Percentiles rank a stretch among this genome's conserved stretches.
Evolutionary conservation across 2,888 invertebrate genomes (phyloP).

Genomic region (Thalpophila matura): DNA sequence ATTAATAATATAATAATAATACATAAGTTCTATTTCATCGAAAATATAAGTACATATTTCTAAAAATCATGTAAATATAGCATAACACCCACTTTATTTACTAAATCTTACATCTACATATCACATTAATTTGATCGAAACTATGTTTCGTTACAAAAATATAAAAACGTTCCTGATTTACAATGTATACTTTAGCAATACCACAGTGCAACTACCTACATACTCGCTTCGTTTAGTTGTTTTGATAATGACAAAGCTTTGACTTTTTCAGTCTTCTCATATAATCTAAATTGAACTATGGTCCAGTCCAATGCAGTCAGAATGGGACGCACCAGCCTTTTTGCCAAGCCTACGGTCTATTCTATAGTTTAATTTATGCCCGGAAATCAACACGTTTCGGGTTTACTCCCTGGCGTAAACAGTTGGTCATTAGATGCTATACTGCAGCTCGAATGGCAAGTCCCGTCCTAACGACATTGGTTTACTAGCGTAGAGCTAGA

Average conservation of each 20-base stretch:
- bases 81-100: constrained; percentile 2
- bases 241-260: too few species aligned
- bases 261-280: not conserved
- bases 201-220: not conserved
- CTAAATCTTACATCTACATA: constrained; percentile 32
- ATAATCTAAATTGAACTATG: not conserved
- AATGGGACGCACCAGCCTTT: too few species aligned
- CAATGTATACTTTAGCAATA: not conserved
- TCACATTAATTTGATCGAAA: constrained; percentile 27
- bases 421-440: too few species aligned
- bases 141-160: not conserved
- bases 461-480: not conserved
- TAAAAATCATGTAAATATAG: not conserved
- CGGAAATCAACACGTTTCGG: too few species aligned
- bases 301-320: not conserved
- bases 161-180: too few species aligned
- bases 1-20: too few species aligned
- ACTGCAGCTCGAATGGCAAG: too few species aligned
- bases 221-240: too few species aligned
- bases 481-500: not conserved
- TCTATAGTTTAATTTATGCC: too few species aligned
- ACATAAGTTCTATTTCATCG: constrained; percentile 1
- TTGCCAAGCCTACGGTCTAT: too few species aligned
- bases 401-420: too few species aligned
- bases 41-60: not conserved